Percentiles rank a stretch among this genome's conserved stretches.
phyloP scores from a whole-genome alignment of 2,113 vertebrate species.

The Otus sunia region DNA sequence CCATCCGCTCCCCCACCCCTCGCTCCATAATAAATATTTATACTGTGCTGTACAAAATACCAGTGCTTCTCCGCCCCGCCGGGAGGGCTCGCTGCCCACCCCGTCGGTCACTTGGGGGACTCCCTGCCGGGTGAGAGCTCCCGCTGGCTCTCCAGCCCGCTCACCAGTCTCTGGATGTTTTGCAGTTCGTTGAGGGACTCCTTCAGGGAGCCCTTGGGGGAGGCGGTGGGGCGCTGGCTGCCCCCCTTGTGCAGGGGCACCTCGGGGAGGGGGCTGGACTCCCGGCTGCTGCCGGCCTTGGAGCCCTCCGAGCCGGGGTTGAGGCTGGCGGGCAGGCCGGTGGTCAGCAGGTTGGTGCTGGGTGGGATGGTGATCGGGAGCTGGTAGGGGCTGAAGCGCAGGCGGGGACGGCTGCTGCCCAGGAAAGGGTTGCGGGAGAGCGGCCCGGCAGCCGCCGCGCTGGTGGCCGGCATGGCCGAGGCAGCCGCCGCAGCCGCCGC shows the following conservation, averaged over 20 bases:
- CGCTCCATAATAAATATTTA: constrained; percentile 80
- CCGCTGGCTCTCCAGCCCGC: constrained; percentile 92
- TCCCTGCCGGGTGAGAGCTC: constrained; percentile 84
- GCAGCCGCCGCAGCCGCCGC: constrained; percentile 91
- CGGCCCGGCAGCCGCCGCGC: constrained; percentile 71
- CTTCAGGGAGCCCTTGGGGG: constrained; percentile 87
- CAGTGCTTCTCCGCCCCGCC: constrained; percentile 73
- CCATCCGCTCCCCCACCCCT: background rate
- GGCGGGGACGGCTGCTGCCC: constrained; percentile 85
- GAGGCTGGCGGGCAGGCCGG: constrained; percentile 78
- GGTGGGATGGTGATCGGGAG: constrained; percentile 90
- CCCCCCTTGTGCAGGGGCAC: constrained; percentile 83
- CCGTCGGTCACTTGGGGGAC: constrained; percentile 88
- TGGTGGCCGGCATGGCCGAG: constrained; percentile 87
- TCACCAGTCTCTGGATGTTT: constrained; percentile 98
- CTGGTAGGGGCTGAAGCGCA: constrained; percentile 97
- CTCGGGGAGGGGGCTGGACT: constrained; percentile 88
- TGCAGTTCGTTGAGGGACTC: constrained; percentile 96
- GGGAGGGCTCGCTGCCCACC: constrained; percentile 61
- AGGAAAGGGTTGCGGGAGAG: constrained; percentile 94
- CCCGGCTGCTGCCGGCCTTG: constrained; percentile 86
- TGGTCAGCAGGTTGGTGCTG: constrained; percentile 86
- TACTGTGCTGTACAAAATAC: constrained; percentile 87
- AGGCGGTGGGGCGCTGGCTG: constrained; percentile 72
- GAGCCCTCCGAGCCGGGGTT: constrained; percentile 83